Base-by-base conservation (phyloP, 2,113 vertebrate genomes). In the Aptenodytes patagonicus region DNA sequence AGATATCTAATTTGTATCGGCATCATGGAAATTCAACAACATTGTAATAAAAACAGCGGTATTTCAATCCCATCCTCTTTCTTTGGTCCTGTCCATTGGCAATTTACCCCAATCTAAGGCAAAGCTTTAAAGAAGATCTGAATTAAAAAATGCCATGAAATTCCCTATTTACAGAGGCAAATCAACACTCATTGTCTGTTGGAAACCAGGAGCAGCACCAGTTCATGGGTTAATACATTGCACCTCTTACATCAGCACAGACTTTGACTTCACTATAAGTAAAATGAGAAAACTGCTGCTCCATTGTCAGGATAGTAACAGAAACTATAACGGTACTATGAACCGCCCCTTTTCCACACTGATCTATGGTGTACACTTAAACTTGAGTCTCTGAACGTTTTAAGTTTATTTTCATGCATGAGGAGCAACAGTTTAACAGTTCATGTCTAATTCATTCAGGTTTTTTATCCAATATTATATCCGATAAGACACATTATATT, bases 321-420 rank as follows among this genome's bases (percentile, higher is more conserved):
- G 12, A 6, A 64, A 66, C 34, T 6, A 0, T 20, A 66, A 57
- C 0, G 0, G 19, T 17, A 24, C 19, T 26, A 18, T 0, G 49
- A 40, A 42, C 28, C 1, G 9, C 3, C 55, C 64, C 40, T 38
- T 13, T 20, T 26, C 76, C 47, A 58, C 7, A 11, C 17, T 10
- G 2, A 46, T 7, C 69, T 61, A 40, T 26, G n/a, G 29, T 0
- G 11, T 11, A 14, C 34, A 7, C 61, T 19, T 34, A 3, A 55
- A 64, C 47, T 9, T 11, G 4, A 68, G 24, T 14, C 44, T 55
- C 13, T 11, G 20, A 12, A 11, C 19, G 32, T 3, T 64, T 58
- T 11, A 52, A 44, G 26, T 26, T 79, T 54, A 38, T 47, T 42
- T 54, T 26, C 32, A 29, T 52, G 60, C 91, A 90, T 54, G 61